Conservation (phyloP, 2,888 invertebrate species). For the Dynastes maya region DNA sequence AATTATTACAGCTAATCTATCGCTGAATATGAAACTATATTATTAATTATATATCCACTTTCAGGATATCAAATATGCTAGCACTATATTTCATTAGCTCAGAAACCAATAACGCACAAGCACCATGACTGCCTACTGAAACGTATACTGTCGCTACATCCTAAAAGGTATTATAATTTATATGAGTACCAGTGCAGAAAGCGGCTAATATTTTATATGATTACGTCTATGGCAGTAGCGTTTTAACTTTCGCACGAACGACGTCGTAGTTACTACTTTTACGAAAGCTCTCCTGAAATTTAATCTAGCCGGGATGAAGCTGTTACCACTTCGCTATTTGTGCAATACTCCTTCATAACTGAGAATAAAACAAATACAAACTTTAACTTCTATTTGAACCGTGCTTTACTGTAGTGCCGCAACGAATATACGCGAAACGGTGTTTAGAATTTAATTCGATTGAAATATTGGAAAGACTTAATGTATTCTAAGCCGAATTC, state of each 20-base stretch:
- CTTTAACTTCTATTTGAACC: slow-evolving; percentile 3
- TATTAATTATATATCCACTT: background rate
- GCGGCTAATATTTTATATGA: background rate
- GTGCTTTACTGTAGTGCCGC: background rate
- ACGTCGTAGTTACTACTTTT: slow-evolving; percentile 6
- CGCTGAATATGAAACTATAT: background rate
- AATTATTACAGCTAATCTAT: background rate
- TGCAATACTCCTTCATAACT: background rate
- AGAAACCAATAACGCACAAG: background rate
- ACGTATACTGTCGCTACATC: too few species aligned
- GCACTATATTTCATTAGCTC: background rate
- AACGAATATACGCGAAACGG: background rate
- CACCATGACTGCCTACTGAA: background rate
- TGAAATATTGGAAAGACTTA: background rate
- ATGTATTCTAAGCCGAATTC: too few species aligned
- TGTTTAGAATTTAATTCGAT: slow-evolving; percentile 6
- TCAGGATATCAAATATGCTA: background rate
- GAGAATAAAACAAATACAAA: slow-evolving; percentile 1
- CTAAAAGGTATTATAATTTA: too few species aligned
- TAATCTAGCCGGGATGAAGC: slow-evolving; percentile 15
- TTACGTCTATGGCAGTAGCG: background rate
- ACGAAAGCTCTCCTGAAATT: slow-evolving; percentile 10
- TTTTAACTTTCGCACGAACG: background rate
- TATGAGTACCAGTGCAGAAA: too few species aligned
- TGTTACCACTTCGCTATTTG: slow-evolving; percentile 1